phyloP scores from a whole-genome alignment of 2,113 vertebrate genomes.

The Erythrolamprus reginae region DNA sequence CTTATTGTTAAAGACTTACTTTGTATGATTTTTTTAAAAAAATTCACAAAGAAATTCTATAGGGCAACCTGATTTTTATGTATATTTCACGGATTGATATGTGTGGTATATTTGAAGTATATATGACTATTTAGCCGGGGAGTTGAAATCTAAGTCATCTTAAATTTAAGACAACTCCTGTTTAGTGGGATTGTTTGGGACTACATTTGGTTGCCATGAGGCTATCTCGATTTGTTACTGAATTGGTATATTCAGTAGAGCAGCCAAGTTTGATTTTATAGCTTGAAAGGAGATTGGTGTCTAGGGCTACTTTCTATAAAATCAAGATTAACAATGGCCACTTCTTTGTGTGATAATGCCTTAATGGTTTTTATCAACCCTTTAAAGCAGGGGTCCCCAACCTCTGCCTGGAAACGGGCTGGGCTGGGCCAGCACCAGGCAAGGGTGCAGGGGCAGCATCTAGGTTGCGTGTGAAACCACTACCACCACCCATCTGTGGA shows the following conservation, averaged over 20 bases:
- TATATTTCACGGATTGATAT: neutral
- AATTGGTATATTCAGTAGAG: neutral
- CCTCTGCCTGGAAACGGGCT: neutral
- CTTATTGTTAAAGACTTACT: neutral
- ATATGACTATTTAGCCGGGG: neutral
- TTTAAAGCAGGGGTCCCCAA: neutral
- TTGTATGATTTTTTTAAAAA: neutral
- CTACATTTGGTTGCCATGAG: neutral
- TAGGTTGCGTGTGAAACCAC: neutral
- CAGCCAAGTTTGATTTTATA: neutral
- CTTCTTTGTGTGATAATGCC: neutral
- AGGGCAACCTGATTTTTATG: neutral
- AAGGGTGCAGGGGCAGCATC: neutral
- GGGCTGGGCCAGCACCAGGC: neutral
- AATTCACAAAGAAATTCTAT: neutral
- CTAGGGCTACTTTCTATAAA: neutral
- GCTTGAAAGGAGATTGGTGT: neutral
- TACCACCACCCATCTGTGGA: neutral
- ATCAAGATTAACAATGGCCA: neutral
- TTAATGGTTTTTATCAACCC: neutral
- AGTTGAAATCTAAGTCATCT: no score
- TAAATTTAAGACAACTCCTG: no score
- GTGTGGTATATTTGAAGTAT: neutral
- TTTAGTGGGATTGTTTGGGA: neutral
- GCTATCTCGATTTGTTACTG: neutral